Evolutionary conservation across 2,888 invertebrate species (phyloP).

Genomic region (Eilema caniola): DNA sequence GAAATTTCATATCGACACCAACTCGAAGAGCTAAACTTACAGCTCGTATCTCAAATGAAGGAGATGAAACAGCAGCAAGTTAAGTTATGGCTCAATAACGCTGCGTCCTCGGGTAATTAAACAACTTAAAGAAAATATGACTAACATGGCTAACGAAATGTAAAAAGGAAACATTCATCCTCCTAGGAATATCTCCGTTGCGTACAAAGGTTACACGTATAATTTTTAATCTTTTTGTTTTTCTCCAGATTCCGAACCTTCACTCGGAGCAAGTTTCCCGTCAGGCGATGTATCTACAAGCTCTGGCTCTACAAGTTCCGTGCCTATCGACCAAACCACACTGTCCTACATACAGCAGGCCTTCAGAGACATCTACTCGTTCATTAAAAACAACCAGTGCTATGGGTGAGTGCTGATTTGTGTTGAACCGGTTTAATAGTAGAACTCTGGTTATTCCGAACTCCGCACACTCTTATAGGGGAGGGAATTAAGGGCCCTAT

Average conservation of each 20-base stretch:
- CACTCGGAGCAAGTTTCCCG: constrained; percentile 72
- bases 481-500: background rate
- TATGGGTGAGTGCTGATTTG: constrained; percentile 63
- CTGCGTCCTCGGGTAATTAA: constrained; percentile 70
- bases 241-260: constrained; percentile 76
- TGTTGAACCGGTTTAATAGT: too few species aligned
- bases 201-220: background rate
- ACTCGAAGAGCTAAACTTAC: constrained; percentile 88
- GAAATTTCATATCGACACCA: constrained; percentile 88
- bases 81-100: constrained; percentile 72
- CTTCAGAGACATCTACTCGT: constrained; percentile 80
- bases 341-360: constrained; percentile 82
- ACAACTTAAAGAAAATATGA: background rate
- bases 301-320: constrained; percentile 75
- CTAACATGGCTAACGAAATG: background rate
- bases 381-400: constrained; percentile 82
- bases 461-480: too few species aligned
- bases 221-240: background rate
- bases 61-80: constrained; percentile 82
- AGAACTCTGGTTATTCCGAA: too few species aligned
- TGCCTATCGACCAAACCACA: constrained; percentile 81
- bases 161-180: background rate
- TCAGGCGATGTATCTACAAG: constrained; percentile 74
- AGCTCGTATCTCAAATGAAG: constrained; percentile 88
- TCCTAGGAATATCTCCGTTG: background rate